Conservation (phyloP, 2,888 invertebrate species). For the Morpho helenor region DNA sequence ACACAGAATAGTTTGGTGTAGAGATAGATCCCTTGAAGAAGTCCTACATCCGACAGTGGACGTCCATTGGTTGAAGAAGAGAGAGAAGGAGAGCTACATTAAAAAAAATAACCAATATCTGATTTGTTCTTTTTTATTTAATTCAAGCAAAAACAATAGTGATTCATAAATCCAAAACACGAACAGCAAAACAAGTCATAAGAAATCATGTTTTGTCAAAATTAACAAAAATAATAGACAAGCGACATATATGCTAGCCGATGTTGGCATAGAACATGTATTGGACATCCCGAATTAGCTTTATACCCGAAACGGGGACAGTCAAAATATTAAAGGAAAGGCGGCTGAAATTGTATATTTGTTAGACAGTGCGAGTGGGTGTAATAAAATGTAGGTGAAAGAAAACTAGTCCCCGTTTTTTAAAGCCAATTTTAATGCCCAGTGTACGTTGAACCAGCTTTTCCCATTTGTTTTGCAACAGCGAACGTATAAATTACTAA, state of each 20-base stretch:
- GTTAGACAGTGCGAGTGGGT: conserved; percentile 6
- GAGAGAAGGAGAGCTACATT: no score
- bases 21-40: no score
- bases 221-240: no score
- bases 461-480: background rate
- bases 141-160: no score
- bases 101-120: no score
- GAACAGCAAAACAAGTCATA: no score
- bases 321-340: conserved; percentile 18
- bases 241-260: background rate
- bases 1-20: no score
- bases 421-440: background rate
- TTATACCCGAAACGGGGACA: conserved; percentile 16
- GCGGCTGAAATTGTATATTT: conserved; percentile 11
- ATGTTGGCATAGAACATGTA: conserved; percentile 13
- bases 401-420: conserved; percentile 3
- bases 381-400: conserved; percentile 10
- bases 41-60: no score
- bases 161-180: no score
- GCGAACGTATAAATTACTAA: conserved; percentile 3
- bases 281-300: conserved; percentile 19
- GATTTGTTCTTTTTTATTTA: no score
- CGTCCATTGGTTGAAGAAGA: no score
- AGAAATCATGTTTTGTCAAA: no score
- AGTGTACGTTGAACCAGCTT: conserved; percentile 3